phyloP scores from a whole-genome alignment of 1,140 invertebrate species.

The Nymphalis io region DNA sequence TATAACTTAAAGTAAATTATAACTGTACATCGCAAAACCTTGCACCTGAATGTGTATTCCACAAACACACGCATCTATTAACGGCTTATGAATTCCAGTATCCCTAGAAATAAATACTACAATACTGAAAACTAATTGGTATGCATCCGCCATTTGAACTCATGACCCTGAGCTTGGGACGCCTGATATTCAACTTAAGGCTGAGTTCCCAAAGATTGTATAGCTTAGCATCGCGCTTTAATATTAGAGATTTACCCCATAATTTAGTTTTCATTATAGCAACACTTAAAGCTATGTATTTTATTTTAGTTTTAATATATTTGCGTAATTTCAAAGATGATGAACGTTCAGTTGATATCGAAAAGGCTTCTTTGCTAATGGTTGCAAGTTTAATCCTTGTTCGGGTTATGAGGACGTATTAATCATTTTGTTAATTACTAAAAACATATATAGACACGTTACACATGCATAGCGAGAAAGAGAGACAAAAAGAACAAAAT shows the following conservation, averaged over 20 bases:
- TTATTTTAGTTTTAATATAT: no score
- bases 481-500: no score
- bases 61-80: conserved; percentile 33
- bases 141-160: conserved; percentile 51
- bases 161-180: conserved; percentile 47
- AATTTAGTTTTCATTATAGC: not conserved
- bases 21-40: not conserved
- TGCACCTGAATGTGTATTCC: conserved; percentile 2
- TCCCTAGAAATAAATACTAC: conserved; percentile 42
- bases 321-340: no score
- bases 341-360: no score
- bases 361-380: no score
- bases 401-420: no score
- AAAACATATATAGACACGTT: no score
- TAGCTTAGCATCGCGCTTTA: not conserved
- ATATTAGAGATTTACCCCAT: not conserved
- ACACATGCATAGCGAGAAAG: no score
- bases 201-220: not conserved
- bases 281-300: not conserved
- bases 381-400: no score
- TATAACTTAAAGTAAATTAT: not conserved
- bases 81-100: conserved; percentile 39
- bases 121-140: conserved; percentile 53
- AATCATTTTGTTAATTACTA: no score
- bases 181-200: conserved; percentile 18